Percentiles rank a stretch among this genome's conserved stretches.
Conservation (phyloP, 2,888 invertebrate species). For the Mimas tiliae region DNA sequence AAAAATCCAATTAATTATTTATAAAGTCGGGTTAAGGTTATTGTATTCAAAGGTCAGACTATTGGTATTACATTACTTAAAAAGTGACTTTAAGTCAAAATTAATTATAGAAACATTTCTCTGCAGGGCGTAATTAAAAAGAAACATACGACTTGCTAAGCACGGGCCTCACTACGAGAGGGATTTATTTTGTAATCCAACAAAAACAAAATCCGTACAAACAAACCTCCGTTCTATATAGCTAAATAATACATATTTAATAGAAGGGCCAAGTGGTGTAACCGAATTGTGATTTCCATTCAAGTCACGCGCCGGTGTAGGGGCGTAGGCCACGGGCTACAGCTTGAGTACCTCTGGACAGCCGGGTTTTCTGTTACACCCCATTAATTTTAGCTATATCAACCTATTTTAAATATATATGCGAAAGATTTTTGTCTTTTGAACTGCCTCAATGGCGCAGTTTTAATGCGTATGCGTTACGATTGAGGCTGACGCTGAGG, state of each 20-base stretch:
- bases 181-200: not conserved
- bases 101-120: too few relatives aligned
- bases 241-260: constrained; percentile 3
- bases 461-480: too few relatives aligned
- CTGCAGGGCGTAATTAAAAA: too few relatives aligned
- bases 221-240: not conserved
- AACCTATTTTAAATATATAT: not conserved
- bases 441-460: too few relatives aligned
- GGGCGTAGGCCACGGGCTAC: constrained; percentile 2
- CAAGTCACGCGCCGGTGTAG: constrained; percentile 16
- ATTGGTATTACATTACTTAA: not conserved
- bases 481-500: too few relatives aligned
- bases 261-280: constrained; percentile 4
- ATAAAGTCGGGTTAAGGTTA: not conserved
- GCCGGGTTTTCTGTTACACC: constrained; percentile 1
- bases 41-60: not conserved
- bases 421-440: too few relatives aligned
- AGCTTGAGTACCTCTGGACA: not conserved
- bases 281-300: not conserved
- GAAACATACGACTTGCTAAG: not conserved
- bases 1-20: not conserved
- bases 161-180: too few relatives aligned
- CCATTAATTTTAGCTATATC: not conserved
- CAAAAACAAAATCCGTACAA: not conserved
- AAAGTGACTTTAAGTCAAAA: too few relatives aligned